These are phyloP conservation scores for Silurus lanzhouensis DNA, from an alignment of 2,797 vertebrate species.

Conservation along the genomic window DNA sequence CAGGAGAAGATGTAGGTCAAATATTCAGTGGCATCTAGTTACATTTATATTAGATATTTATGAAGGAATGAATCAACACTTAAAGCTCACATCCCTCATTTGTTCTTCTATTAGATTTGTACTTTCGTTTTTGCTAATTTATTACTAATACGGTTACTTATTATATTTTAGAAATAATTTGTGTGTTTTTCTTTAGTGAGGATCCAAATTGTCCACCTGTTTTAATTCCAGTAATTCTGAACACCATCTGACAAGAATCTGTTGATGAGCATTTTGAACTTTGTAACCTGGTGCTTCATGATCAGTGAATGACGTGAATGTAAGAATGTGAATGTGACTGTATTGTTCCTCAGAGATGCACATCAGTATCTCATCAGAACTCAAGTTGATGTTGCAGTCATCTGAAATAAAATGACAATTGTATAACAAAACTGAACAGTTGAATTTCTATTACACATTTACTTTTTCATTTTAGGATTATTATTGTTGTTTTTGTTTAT, in stretches of 20 bases:
- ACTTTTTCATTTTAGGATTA: not conserved
- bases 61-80: not conserved
- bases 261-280: not conserved
- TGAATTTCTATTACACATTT: not conserved
- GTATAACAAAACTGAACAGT: not conserved
- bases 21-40: conserved; percentile 7
- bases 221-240: not conserved
- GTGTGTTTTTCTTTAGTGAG: no score
- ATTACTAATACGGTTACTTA: not conserved
- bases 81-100: not conserved
- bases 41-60: not conserved
- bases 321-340: not conserved
- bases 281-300: conserved; percentile 19
- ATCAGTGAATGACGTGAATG: not conserved
- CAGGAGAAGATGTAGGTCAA: not conserved
- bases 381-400: not conserved
- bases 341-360: conserved; percentile 3
- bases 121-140: not conserved
- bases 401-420: not conserved
- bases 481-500: not conserved
- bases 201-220: not conserved
- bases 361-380: not conserved
- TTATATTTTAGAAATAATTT: not conserved
- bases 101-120: not conserved
- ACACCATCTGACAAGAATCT: not conserved